Base-by-base conservation (phyloP, 2,113 vertebrate genomes). In the Anseranas semipalmata region DNA sequence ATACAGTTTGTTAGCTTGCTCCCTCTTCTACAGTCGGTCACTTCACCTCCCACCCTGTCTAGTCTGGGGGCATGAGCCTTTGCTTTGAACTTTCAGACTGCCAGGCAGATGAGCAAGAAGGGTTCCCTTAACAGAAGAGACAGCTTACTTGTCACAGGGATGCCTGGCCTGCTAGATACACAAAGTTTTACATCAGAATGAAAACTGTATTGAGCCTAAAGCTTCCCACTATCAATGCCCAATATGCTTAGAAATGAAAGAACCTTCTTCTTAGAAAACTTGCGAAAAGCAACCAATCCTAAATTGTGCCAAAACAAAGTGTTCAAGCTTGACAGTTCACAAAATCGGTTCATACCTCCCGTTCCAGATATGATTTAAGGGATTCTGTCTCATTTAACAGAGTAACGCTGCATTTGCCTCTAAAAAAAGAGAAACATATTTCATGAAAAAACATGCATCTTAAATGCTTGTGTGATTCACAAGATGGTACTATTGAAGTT, bases 371-470 rank as follows among this genome's bases (percentile, higher is more conserved):
- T 4, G 99, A 99, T 97, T 98, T 99, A 87, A 99, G 98, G 4
- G 99, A 99, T 98, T 99, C 99, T 0, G 99, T 99, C 97, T 99
- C 99, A 43, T 99, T 99, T 96, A 99, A 98, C 96, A 99, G 97
- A 8, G 99, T 99, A 96, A 99, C 99, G 4, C 99, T 99, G 98
- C 99, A 99, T 97, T 99, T 99, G 83, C 99, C 99, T 97, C 99
- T 99, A 96, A 80, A 97, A 97, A 93, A 66, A 90, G 16, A 97
- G 27, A 91, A 73, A 96, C 10, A 81, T 6, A 10, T 68, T 79
- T 89, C 68, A 87, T 90, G 67, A 93, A 89, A 56, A 89, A 37
- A 52, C 15, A 82, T 21, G 32, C 14, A 73, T 60, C 53, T 73
- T 59, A 79, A 77, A 89, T 7, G 65, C 30, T 91, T 18, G 16